phyloP scores from a whole-genome alignment of 2,888 invertebrate species.

The Oscheius sp. region DNA sequence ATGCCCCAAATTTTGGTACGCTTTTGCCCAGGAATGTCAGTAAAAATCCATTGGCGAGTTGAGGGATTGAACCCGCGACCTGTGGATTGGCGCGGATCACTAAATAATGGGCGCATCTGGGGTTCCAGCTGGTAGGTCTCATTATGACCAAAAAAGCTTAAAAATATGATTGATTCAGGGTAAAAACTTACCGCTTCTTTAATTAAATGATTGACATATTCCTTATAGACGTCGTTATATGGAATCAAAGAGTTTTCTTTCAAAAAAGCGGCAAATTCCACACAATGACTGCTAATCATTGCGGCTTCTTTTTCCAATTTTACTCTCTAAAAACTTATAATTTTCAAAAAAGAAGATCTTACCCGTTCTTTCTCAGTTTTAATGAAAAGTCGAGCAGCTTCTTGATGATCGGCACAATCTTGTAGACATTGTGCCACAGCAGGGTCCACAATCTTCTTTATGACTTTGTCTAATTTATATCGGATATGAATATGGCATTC shows the following conservation, averaged over 20 bases:
- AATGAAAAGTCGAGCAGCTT: neutral
- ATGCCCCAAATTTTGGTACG: too few species aligned
- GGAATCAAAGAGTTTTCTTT: slow-evolving; percentile 38
- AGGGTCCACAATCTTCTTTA: slow-evolving; percentile 24
- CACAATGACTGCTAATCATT: slow-evolving; percentile 10
- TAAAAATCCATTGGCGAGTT: too few species aligned
- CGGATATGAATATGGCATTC: slow-evolving; percentile 42
- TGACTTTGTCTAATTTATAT: slow-evolving; percentile 25
- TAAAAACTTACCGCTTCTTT: slow-evolving; percentile 22
- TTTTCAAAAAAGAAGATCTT: neutral
- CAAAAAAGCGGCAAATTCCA: slow-evolving; percentile 29
- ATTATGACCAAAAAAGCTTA: too few species aligned
- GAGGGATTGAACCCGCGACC: too few species aligned
- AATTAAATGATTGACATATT: slow-evolving; percentile 41
- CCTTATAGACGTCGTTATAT: slow-evolving; percentile 41
- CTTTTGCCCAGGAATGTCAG: too few species aligned
- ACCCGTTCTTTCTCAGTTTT: slow-evolving; percentile 10
- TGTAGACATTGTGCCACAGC: neutral
- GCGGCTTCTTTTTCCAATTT: slow-evolving; percentile 24
- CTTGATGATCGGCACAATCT: neutral
- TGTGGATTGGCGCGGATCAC: too few species aligned
- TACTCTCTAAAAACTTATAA: slow-evolving; percentile 2
- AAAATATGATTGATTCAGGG: too few species aligned
- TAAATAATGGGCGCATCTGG: too few species aligned
- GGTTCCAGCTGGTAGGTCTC: too few species aligned